A percentile compares a stretch with the other conserved stretches of the same genome.
phyloP scores from a whole-genome alignment of 2,113 vertebrate species.

The Taxidea taxus region DNA sequence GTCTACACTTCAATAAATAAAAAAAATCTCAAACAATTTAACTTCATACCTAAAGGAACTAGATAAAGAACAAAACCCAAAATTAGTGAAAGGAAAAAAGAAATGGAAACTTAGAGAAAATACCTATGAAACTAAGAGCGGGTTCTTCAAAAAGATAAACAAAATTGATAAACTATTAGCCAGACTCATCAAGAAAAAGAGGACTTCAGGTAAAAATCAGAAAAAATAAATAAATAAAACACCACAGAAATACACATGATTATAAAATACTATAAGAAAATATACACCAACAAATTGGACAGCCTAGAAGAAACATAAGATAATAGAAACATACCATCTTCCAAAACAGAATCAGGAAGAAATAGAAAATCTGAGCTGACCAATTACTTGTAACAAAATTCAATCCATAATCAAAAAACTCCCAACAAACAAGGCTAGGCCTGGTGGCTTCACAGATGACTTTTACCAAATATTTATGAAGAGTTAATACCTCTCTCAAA shows the following conservation, averaged over 20 bases:
- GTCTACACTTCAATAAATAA: not conserved
- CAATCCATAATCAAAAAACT: not conserved
- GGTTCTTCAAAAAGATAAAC: not conserved
- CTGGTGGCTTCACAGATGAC: not conserved
- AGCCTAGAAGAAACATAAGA: not conserved
- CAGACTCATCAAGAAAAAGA: not conserved
- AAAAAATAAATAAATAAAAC: not conserved
- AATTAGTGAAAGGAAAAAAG: not conserved
- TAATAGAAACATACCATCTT: not conserved
- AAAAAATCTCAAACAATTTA: not conserved
- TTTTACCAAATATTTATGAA: not conserved
- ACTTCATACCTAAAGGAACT: not conserved
- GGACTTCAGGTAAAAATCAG: not conserved
- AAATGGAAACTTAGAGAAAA: not conserved
- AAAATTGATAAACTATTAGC: not conserved
- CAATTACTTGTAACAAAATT: not conserved
- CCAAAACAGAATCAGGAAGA: not conserved
- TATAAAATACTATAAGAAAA: not conserved
- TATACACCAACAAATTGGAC: not conserved
- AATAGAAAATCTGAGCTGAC: not conserved
- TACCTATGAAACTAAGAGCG: not conserved
- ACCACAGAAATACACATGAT: not conserved
- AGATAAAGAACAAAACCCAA: not conserved
- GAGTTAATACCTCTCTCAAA: not conserved
- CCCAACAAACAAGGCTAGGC: not conserved